Evolutionary conservation across 2,113 vertebrate genomes (phyloP).

Genomic region (Chlorodrepanis virens): DNA sequence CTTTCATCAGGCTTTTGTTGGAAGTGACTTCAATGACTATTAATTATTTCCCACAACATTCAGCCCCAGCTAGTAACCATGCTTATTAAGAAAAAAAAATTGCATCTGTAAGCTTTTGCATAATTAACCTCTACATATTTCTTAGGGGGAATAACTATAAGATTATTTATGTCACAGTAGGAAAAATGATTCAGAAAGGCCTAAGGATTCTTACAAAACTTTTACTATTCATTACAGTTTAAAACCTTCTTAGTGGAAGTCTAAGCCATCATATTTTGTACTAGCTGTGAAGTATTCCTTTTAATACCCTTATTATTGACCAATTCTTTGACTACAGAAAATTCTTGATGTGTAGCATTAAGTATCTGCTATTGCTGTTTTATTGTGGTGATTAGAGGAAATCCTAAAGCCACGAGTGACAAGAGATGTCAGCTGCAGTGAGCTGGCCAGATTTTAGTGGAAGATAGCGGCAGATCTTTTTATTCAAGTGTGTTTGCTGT

Average conservation of each 20-base stretch:
- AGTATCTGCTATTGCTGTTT: background rate
- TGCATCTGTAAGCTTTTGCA: conserved; percentile 12
- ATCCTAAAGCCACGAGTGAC: background rate
- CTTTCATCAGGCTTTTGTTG: conserved; percentile 30
- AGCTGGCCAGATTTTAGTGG: background rate
- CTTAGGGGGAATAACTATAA: conserved; percentile 35
- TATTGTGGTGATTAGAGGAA: background rate
- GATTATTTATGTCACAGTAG: conserved; percentile 59
- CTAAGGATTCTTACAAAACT: conserved; percentile 2
- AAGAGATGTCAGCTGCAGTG: background rate
- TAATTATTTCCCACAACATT: conserved; percentile 30
- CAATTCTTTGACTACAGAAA: background rate
- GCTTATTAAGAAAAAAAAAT: conserved; percentile 10
- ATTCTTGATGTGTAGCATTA: background rate
- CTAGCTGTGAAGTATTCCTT: background rate
- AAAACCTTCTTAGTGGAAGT: background rate
- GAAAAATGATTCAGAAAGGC: conserved; percentile 9
- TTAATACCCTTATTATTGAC: background rate
- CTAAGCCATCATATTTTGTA: background rate
- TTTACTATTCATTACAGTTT: background rate
- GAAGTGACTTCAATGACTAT: conserved; percentile 11
- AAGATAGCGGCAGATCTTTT: background rate
- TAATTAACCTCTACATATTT: conserved; percentile 66
- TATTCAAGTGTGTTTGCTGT: background rate
- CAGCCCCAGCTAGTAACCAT: background rate